phyloP scores from a whole-genome alignment of 2,888 invertebrate species.

The Danaus chrysippus region DNA sequence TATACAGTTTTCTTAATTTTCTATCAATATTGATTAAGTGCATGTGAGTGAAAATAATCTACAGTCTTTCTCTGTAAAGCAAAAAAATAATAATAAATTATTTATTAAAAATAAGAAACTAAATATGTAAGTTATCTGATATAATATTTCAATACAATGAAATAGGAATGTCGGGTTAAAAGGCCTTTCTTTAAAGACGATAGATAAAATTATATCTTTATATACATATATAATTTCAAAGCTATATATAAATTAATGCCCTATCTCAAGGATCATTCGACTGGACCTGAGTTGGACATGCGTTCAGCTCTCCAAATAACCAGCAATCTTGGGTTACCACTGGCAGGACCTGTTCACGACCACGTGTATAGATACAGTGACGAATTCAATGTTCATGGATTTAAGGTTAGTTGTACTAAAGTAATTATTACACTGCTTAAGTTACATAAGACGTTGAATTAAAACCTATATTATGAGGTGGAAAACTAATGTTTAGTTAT shows the following conservation, averaged over 20 bases:
- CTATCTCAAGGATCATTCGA: conserved; percentile 67
- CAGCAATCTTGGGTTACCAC: conserved; percentile 80
- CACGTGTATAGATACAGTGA: conserved; percentile 84
- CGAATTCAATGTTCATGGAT: conserved; percentile 79
- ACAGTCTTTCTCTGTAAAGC: too few species aligned
- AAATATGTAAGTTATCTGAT: too few species aligned
- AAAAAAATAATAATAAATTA: too few species aligned
- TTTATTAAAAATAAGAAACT: too few species aligned
- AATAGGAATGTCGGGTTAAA: too few species aligned
- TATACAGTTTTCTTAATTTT: neutral
- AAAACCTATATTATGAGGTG: too few species aligned
- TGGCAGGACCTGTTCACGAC: conserved; percentile 88
- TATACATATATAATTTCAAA: neutral
- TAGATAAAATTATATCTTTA: neutral
- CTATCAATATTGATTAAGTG: too few species aligned
- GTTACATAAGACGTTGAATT: too few species aligned
- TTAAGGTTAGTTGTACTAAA: neutral
- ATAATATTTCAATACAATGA: too few species aligned
- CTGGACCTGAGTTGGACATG: conserved; percentile 77
- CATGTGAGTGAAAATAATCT: too few species aligned
- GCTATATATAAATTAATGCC: conserved; percentile 2
- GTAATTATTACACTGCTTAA: neutral
- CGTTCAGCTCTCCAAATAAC: conserved; percentile 62
- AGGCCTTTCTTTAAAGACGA: too few species aligned
- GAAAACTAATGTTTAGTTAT: too few species aligned